phyloP scores from a whole-genome alignment of 1,140 invertebrate species.

The Drosophila truncata region DNA sequence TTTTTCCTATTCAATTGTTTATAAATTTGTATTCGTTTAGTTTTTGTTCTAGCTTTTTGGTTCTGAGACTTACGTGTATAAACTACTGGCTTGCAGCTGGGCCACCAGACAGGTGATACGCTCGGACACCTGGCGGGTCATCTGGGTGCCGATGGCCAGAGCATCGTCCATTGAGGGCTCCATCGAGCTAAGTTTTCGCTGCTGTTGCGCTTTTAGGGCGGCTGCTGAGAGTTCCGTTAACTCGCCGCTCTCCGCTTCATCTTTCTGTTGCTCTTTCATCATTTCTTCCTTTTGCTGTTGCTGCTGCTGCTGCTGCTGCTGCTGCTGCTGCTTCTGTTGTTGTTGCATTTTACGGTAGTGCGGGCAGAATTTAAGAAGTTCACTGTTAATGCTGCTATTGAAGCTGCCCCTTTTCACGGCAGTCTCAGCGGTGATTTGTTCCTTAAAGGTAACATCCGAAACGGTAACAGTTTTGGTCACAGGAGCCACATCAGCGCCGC shows the following conservation, averaged over 20 bases:
- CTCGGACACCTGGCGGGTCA: slow-evolving; percentile 73
- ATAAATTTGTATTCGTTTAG: neutral
- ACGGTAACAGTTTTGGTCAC: slow-evolving; percentile 7
- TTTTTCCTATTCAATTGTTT: neutral
- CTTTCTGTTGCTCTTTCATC: slow-evolving; percentile 21
- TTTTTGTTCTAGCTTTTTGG: neutral
- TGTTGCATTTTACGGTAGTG: slow-evolving; percentile 64
- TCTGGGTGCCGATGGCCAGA: slow-evolving; percentile 77
- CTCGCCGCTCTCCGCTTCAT: slow-evolving; percentile 18
- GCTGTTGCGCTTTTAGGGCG: slow-evolving; percentile 61
- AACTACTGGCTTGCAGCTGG: slow-evolving; percentile 68
- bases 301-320: slow-evolving; percentile 30
- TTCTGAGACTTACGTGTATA: slow-evolving; percentile 66
- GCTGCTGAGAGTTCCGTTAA: slow-evolving; percentile 17
- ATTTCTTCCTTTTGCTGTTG: too few species aligned
- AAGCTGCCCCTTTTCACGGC: slow-evolving; percentile 19
- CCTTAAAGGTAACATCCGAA: slow-evolving; percentile 13
- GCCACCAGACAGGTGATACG: slow-evolving; percentile 62
- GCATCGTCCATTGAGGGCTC: slow-evolving; percentile 78
- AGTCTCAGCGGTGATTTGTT: neutral
- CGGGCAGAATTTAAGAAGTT: slow-evolving; percentile 62
- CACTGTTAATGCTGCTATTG: slow-evolving; percentile 27
- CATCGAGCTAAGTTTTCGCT: slow-evolving; percentile 72
- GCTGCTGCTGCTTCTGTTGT: slow-evolving; percentile 35
- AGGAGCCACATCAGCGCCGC: slow-evolving; percentile 28